phyloP scores from a whole-genome alignment of 1,140 invertebrate species.

The Papilio aristodemus region DNA sequence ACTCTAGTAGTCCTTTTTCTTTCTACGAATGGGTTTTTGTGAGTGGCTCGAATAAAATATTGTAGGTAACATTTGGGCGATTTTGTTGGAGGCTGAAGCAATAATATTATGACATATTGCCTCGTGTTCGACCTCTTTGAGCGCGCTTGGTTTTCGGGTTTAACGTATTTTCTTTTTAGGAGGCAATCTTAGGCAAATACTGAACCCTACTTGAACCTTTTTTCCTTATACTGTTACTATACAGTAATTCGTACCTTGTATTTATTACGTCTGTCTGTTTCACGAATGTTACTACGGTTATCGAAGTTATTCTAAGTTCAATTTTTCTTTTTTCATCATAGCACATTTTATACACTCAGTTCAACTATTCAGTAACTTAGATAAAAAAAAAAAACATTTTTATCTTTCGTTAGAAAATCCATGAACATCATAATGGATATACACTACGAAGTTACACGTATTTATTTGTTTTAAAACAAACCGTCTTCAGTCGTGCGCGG shows the following conservation, averaged over 20 bases:
- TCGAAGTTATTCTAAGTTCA: too few species aligned
- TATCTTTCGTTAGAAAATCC: too few species aligned
- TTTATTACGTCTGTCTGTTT: not conserved
- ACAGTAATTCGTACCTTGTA: not conserved
- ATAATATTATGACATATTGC: conserved; percentile 78
- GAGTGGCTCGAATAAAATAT: conserved; percentile 71
- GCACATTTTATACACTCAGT: too few species aligned
- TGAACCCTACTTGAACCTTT: not conserved
- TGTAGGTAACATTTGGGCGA: conserved; percentile 58
- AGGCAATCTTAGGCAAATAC: conserved; percentile 19
- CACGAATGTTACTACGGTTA: not conserved
- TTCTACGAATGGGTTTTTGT: conserved; percentile 43
- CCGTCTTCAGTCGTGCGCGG: conserved; percentile 51
- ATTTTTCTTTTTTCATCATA: too few species aligned
- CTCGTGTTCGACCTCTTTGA: conserved; percentile 51
- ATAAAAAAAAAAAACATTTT: too few species aligned
- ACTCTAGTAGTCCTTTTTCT: conserved; percentile 46
- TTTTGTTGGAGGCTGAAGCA: conserved; percentile 63
- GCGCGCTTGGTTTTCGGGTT: conserved; percentile 43
- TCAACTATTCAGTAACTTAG: too few species aligned
- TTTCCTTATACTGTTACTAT: not conserved
- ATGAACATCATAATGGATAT: not conserved
- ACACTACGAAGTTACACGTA: not conserved
- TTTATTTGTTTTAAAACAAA: conserved; percentile 31
- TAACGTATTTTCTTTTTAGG: conserved; percentile 45